These are phyloP conservation scores for Clarias gariepinus DNA, from an alignment of 2,113 vertebrate species.

Conservation along the genomic window DNA sequence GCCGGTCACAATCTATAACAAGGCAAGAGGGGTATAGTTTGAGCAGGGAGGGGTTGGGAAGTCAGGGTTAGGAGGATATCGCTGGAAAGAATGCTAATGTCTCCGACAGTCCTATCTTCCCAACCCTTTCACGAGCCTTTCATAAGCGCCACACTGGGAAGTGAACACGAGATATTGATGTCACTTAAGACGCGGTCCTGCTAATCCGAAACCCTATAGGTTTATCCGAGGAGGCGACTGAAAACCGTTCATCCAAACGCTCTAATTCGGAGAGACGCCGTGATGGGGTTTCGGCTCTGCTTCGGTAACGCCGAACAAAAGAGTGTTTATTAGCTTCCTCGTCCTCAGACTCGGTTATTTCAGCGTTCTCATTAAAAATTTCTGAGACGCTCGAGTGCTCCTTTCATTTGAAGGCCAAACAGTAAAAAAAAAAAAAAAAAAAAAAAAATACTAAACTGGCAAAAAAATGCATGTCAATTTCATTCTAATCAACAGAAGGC, in stretches of 20 bases:
- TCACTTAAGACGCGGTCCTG: slow-evolving; percentile 52
- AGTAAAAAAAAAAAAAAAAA: slow-evolving; percentile 53
- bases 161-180: slow-evolving; percentile 62
- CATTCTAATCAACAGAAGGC: slow-evolving; percentile 71
- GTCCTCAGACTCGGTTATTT: slow-evolving; percentile 60
- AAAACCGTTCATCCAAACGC: slow-evolving; percentile 6
- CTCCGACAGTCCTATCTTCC: slow-evolving; percentile 59
- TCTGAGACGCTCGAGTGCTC: slow-evolving; percentile 62
- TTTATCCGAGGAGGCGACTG: slow-evolving; percentile 32
- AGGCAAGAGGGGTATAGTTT: slow-evolving; percentile 59
- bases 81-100: slow-evolving; percentile 64
- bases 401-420: slow-evolving; percentile 74
- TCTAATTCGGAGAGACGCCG: slow-evolving; percentile 6
- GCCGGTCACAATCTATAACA: slow-evolving; percentile 79
- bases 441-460: slow-evolving; percentile 70
- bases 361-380: slow-evolving; percentile 71
- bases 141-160: slow-evolving; percentile 57
- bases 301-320: slow-evolving; percentile 50
- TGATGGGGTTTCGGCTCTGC: slow-evolving; percentile 38
- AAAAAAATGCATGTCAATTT: slow-evolving; percentile 73
- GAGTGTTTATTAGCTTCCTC: slow-evolving; percentile 43
- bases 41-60: slow-evolving; percentile 53
- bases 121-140: slow-evolving; percentile 63
- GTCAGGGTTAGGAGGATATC: slow-evolving; percentile 60
- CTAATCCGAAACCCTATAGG: slow-evolving; percentile 53